Base-by-base conservation (phyloP, 2,797 vertebrate genomes). In the Kryptolebias ocellatus region DNA sequence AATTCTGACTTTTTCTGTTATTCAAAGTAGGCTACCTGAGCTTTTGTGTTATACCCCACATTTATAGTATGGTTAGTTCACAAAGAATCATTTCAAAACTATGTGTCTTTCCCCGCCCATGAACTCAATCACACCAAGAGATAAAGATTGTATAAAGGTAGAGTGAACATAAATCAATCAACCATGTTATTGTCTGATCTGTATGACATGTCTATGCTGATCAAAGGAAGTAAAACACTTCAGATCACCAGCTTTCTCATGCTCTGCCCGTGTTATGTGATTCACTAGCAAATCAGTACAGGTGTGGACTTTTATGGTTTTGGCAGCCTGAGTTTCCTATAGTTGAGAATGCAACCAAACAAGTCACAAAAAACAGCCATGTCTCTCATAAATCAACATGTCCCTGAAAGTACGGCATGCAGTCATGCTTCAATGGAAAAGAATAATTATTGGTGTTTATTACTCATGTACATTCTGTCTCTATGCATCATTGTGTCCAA, bases 291-390 rank as follows among this genome's bases (percentile, higher is more conserved):
- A 70, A 74, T 66, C 87, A 79, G 82, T 85, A 83, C 88, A 89
- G 91, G 91, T 93, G 90, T 89, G 88, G 78, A 63, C 78, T 87
- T 91, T 93, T 90, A 91, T 76, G 68, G 79, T 67, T 76, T 92
- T 90, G 90, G 91, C 87, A 87, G 69, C 80, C 64, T 12, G 61
- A 85, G 70, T 74, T 70, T 66, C 74, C 9, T 29, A 90, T 87
- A 79, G 78, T 81, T 72, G 79, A 91, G 89, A 92, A 94, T 93
- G 91, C 89, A 87, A 93, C 93, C 92, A 89, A 89, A 93, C 87
- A 79, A 91, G 90, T 94, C 90, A 78, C 90, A 91, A 89, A 90
- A 91, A 93, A 91, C 89, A 85, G 83, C 80, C 84, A 84, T 78
- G 79, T 69, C 72, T 85, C 84, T 87, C 84, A 83, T 93, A 93